These are phyloP conservation scores for Elachura formosa DNA, from an alignment of 2,113 vertebrate species.

Conservation along the genomic window DNA sequence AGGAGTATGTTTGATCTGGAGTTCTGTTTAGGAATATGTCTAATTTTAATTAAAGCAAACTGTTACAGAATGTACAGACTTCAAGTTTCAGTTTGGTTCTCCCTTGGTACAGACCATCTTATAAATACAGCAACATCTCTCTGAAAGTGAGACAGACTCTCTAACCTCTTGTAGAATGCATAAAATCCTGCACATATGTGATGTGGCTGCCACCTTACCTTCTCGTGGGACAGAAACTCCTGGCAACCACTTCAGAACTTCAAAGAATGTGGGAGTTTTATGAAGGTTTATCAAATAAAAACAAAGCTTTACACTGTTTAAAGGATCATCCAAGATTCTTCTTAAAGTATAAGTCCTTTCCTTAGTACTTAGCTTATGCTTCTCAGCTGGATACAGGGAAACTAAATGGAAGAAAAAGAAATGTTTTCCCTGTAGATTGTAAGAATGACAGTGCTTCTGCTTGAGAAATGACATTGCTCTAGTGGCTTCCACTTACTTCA, in stretches of 20 bases:
- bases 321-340: neutral
- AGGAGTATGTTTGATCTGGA: neutral
- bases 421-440: neutral
- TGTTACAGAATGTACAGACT: neutral
- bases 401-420: neutral
- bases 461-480: neutral
- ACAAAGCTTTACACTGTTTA: neutral
- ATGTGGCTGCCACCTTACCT: constrained; percentile 25
- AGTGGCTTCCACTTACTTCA: neutral
- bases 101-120: constrained; percentile 1
- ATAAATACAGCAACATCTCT: neutral
- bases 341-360: neutral
- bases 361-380: neutral
- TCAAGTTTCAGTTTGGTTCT: neutral
- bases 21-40: neutral
- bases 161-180: neutral
- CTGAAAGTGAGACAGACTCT: constrained; percentile 4
- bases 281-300: neutral
- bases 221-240: neutral
- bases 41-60: constrained; percentile 28
- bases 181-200: constrained; percentile 25
- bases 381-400: neutral
- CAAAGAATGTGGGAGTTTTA: neutral
- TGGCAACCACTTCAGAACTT: neutral
- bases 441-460: neutral